These are phyloP conservation scores for Blennius ocellaris DNA, from an alignment of 2,113 vertebrate genomes.

Conservation along the genomic window DNA sequence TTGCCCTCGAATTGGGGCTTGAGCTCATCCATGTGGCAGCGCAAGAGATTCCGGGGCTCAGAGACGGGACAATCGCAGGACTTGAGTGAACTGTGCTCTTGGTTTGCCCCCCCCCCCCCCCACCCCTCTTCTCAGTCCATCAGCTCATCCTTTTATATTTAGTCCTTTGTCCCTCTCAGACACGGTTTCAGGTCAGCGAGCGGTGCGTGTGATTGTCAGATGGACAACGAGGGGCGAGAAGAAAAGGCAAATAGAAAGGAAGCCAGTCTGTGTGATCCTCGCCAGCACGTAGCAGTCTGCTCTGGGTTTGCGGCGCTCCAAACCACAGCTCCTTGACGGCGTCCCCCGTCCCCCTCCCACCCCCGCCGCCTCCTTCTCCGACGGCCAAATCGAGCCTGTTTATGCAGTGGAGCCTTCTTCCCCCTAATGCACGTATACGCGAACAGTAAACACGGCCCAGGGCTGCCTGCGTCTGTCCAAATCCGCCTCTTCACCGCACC, in stretches of 20 bases:
- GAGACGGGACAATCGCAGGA: conserved; percentile 4
- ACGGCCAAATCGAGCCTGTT: conserved; percentile 50
- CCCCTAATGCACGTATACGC: conserved; percentile 20
- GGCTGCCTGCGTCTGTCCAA: conserved; percentile 46
- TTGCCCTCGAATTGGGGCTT: conserved; percentile 5
- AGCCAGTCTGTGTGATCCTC: conserved; percentile 12
- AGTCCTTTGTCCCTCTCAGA: conserved; percentile 30
- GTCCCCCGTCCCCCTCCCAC: conserved; percentile 6
- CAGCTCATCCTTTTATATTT: conserved; percentile 35
- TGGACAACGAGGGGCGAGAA: conserved; percentile 18
- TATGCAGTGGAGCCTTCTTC: conserved; percentile 41
- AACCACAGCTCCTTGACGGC: conserved; percentile 44
- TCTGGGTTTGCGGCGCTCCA: conserved; percentile 22
- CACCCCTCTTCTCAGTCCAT: too few relatives aligned
- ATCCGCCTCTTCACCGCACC: conserved; percentile 16
- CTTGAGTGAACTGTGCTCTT: conserved; percentile 34
- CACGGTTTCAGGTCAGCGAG: conserved; percentile 52
- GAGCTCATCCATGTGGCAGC: conserved; percentile 6
- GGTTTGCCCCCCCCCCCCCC: conserved; percentile 21
- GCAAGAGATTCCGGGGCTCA: neutral
- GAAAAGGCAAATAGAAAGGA: conserved; percentile 14
- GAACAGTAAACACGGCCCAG: conserved; percentile 61
- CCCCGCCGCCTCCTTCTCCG: neutral
- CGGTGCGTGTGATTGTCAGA: conserved; percentile 13
- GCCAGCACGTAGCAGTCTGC: conserved; percentile 29